Percentiles rank a stretch among this genome's conserved stretches.
Conservation (phyloP, 1,140 invertebrate species). For the Drosophila miranda region DNA sequence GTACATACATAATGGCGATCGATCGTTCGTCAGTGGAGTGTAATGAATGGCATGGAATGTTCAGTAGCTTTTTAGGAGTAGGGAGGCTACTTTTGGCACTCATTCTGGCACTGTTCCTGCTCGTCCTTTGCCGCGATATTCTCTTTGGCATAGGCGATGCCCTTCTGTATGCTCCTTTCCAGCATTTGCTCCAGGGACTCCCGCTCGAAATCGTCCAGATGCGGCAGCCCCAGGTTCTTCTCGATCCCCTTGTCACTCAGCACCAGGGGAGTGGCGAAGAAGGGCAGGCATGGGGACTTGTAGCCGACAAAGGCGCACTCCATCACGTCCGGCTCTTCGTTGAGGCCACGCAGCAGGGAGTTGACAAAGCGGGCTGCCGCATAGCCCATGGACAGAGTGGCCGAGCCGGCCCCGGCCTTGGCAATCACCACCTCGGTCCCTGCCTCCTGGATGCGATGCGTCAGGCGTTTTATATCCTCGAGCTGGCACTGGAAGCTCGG, state of each 20-base stretch:
- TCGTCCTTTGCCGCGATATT: conserved; percentile 86
- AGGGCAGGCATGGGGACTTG: conserved; percentile 89
- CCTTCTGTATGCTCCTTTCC: conserved; percentile 85
- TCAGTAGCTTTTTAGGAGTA: neutral
- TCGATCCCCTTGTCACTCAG: conserved; percentile 96
- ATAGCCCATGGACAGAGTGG: conserved; percentile 98
- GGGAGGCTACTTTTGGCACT: too few species aligned
- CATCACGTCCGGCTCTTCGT: conserved; percentile 92
- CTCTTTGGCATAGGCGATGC: conserved; percentile 88
- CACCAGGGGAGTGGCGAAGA: conserved; percentile 96
- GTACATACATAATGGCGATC: conserved; percentile 1
- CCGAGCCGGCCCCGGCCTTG: conserved; percentile 98
- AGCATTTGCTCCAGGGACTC: conserved; percentile 92
- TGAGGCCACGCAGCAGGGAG: conserved; percentile 90
- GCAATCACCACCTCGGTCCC: conserved; percentile 99
- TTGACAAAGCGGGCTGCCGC: conserved; percentile 96
- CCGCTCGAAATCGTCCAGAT: conserved; percentile 91
- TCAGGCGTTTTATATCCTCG: conserved; percentile 89
- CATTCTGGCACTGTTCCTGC: too few species aligned
- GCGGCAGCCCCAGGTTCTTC: conserved; percentile 95
- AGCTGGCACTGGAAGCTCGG: conserved; percentile 88
- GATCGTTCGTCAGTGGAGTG: conserved; percentile 19
- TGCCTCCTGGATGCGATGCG: conserved; percentile 95
- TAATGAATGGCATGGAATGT: conserved; percentile 7
- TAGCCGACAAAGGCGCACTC: conserved; percentile 97